Percentiles rank a stretch among this genome's conserved stretches.
Conservation (phyloP, 2,113 vertebrate genomes). For the Galbula dea region DNA sequence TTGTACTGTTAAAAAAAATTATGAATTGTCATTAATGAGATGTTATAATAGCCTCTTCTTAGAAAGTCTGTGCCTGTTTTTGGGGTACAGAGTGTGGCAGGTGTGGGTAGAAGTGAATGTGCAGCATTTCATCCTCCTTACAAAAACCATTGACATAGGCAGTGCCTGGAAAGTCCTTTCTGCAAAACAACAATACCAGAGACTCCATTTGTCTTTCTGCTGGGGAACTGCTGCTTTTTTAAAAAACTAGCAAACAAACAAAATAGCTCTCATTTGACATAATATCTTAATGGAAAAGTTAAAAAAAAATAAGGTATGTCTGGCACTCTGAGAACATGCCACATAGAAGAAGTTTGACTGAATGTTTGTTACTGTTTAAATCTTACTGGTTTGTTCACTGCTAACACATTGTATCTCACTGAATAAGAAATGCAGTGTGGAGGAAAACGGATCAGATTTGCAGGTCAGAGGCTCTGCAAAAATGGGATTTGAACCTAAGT, state of each 20-base stretch:
- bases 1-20: constrained; percentile 8
- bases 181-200: background rate
- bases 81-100: background rate
- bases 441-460: background rate
- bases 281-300: background rate
- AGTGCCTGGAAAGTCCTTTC: background rate
- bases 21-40: constrained; percentile 23
- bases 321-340: background rate
- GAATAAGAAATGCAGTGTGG: background rate
- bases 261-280: background rate
- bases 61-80: constrained; percentile 11
- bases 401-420: background rate
- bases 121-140: background rate
- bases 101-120: background rate
- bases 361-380: background rate
- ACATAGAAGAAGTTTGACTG: background rate
- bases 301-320: background rate
- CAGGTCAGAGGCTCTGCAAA: constrained; percentile 22
- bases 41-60: background rate
- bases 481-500: constrained; percentile 3
- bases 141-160: background rate
- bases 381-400: background rate
- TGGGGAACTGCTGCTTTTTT: background rate
- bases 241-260: background rate
- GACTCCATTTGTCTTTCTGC: background rate